Percentiles rank a stretch among this genome's conserved stretches.
These are phyloP conservation scores for Goniozus legneri DNA, from an alignment of 1,140 invertebrate species.

Conservation along the genomic window DNA sequence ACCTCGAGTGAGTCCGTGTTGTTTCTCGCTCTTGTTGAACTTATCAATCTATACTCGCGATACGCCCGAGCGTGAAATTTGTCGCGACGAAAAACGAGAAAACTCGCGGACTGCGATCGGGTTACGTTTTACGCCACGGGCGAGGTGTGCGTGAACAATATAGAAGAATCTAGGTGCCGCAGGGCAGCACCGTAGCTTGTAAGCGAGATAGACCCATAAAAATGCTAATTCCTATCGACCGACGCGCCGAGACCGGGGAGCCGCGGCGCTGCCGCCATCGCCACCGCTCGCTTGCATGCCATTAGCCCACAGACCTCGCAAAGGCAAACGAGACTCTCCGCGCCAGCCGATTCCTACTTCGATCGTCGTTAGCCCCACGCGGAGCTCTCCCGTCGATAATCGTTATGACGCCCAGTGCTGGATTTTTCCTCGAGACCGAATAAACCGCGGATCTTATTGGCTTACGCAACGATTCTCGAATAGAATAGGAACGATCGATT, in stretches of 20 bases:
- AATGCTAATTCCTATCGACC: constrained; percentile 55
- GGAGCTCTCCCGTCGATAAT: too few species aligned
- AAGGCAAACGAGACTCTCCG: constrained; percentile 22
- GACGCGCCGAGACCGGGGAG: constrained; percentile 21
- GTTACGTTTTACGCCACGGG: constrained; percentile 7
- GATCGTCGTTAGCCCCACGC: neutral
- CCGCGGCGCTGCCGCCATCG: constrained; percentile 26
- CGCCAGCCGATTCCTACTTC: constrained; percentile 4
- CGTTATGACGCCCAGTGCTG: too few species aligned
- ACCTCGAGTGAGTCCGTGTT: neutral
- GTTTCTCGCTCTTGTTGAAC: neutral
- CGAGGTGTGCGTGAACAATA: constrained; percentile 34
- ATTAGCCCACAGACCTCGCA: constrained; percentile 55
- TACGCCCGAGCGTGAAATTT: too few species aligned
- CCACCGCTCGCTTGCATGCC: constrained; percentile 48
- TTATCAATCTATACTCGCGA: too few species aligned
- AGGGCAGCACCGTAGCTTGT: constrained; percentile 32
- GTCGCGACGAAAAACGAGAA: too few species aligned
- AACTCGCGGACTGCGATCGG: constrained; percentile 9
- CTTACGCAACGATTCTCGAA: too few species aligned
- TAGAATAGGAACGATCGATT: too few species aligned
- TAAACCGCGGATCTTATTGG: too few species aligned
- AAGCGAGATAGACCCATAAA: constrained; percentile 55
- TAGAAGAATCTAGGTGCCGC: constrained; percentile 40
- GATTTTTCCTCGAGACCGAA: too few species aligned